Evolutionary conservation across 2,797 vertebrate genomes (phyloP).

Genomic region (Pseudomugil tenellus): DNA sequence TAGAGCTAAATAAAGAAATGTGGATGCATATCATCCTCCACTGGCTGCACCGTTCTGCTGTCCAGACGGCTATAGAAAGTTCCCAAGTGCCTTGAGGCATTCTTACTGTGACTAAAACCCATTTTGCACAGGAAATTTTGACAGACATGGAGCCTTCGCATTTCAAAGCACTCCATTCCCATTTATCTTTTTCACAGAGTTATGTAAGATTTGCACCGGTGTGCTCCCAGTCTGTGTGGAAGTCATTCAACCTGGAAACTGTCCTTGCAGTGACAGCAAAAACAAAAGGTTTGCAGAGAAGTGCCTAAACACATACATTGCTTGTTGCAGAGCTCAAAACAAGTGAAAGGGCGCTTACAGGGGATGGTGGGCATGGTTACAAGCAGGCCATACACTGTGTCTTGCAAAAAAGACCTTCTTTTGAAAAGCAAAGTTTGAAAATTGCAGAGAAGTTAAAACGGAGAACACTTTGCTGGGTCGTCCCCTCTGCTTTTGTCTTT

Average conservation of each 20-base stretch:
- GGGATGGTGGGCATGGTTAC: conserved; percentile 87
- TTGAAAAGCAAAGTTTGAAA: conserved; percentile 5
- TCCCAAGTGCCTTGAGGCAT: conserved; percentile 38
- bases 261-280: conserved; percentile 55
- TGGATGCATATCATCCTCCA: conserved; percentile 26
- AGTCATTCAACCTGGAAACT: conserved; percentile 54
- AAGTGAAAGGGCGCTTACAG: conserved; percentile 82
- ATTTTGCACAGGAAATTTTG: conserved; percentile 59
- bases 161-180: conserved; percentile 60
- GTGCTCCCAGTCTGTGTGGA: conserved; percentile 12
- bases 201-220: conserved; percentile 58
- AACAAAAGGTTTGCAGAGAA: conserved; percentile 20
- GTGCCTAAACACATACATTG: conserved; percentile 63
- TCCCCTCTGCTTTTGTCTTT: conserved; percentile 13
- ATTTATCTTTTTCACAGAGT: conserved; percentile 57
- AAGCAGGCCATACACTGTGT: conserved; percentile 43
- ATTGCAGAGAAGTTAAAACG: neutral
- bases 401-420: conserved; percentile 29
- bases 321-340: conserved; percentile 86
- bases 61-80: conserved; percentile 54
- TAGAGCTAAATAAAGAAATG: conserved; percentile 18
- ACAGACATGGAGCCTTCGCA: conserved; percentile 52
- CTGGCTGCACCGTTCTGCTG: conserved; percentile 38
- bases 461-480: neutral
- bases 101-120: conserved; percentile 61